phyloP scores from a whole-genome alignment of 2,797 vertebrate genomes.

The Gorsachius magnificus region DNA sequence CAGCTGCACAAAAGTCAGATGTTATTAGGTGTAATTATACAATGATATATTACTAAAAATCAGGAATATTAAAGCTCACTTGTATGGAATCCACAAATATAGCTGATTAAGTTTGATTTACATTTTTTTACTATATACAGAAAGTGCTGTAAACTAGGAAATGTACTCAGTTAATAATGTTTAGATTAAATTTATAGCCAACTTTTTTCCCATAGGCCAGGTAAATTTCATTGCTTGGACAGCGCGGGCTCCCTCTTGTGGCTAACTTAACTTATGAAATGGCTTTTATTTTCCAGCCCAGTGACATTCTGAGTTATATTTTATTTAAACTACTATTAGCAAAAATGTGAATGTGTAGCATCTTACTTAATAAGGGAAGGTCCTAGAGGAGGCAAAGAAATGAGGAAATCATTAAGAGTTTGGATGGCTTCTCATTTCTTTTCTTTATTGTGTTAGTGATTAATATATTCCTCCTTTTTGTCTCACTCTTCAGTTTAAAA shows the following conservation, averaged over 20 bases:
- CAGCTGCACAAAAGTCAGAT: neutral
- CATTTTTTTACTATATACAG: neutral
- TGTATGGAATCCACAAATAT: neutral
- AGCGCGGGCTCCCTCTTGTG: conserved; percentile 66
- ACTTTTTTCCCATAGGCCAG: neutral
- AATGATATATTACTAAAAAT: neutral
- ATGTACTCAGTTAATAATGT: neutral
- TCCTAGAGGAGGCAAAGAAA: neutral
- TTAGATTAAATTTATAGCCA: neutral
- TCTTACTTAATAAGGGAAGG: neutral
- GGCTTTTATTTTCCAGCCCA: neutral
- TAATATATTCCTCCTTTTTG: neutral
- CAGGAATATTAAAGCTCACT: neutral
- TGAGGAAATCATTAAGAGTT: neutral
- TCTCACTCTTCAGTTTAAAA: neutral
- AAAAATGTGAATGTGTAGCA: neutral
- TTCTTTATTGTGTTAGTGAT: neutral
- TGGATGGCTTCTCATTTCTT: neutral
- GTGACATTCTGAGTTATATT: neutral
- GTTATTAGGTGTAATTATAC: neutral
- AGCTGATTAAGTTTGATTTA: neutral
- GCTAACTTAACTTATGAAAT: neutral
- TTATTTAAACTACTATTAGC: neutral
- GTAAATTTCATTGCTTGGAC: neutral
- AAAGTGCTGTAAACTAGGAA: neutral